Evolutionary conservation across 1,140 invertebrate genomes (phyloP).

Genomic region (Bactericera cockerelli): DNA sequence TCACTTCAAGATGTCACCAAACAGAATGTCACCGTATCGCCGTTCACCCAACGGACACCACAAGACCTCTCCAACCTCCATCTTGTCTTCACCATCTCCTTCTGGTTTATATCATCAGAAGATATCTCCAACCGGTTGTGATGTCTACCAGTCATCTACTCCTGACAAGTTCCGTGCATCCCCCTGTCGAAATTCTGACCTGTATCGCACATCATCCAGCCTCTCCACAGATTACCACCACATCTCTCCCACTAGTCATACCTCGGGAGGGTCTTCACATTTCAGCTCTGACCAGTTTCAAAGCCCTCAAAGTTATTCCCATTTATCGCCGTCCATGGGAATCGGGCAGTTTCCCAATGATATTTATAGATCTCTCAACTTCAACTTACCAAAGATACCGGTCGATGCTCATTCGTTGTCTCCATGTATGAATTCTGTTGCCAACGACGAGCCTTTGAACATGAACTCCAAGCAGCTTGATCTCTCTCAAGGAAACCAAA

Average conservation of each 20-base stretch:
- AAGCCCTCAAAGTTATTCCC: background rate
- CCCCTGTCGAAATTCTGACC: background rate
- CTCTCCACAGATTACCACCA: background rate
- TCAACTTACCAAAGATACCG: background rate
- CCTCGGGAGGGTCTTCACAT: background rate
- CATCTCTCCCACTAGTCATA: background rate
- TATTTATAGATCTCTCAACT: conserved; percentile 1
- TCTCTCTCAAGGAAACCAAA: background rate
- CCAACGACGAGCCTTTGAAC: background rate
- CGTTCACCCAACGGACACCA: background rate
- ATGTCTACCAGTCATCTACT: background rate
- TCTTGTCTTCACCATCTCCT: background rate
- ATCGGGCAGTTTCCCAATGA: background rate
- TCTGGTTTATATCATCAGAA: background rate
- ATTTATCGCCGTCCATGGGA: background rate
- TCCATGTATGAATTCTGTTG: too few relatives aligned
- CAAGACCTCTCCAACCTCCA: background rate
- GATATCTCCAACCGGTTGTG: background rate
- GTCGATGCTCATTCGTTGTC: too few relatives aligned
- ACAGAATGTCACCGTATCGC: background rate
- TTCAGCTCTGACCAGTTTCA: background rate
- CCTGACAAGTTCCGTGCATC: background rate
- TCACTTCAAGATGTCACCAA: background rate
- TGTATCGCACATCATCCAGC: background rate
- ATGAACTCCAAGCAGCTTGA: background rate